These are phyloP conservation scores for Phortica variegata DNA, from an alignment of 1,140 invertebrate species.

Conservation along the genomic window DNA sequence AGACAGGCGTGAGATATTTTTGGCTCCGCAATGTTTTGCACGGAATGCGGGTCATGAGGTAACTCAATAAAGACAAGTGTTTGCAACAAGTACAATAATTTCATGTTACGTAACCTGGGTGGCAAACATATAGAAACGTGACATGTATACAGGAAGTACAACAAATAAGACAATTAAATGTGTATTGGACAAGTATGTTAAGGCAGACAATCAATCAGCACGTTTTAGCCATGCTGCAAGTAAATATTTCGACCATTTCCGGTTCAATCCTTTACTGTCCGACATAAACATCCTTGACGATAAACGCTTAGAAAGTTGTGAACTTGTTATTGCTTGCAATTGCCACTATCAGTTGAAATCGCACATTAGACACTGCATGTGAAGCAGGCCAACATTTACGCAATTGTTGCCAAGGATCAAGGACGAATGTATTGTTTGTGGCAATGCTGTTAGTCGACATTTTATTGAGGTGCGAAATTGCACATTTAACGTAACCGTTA, in stretches of 20 bases:
- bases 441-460: slow-evolving; percentile 8
- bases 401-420: slow-evolving; percentile 16
- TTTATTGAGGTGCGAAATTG: slow-evolving; percentile 51
- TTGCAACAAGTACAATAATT: slow-evolving; percentile 23
- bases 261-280: neutral
- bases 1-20: slow-evolving; percentile 41
- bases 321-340: slow-evolving; percentile 25
- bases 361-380: slow-evolving; percentile 36
- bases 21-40: too few species aligned
- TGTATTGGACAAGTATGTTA: too few species aligned
- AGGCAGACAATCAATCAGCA: too few species aligned
- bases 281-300: slow-evolving; percentile 30
- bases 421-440: slow-evolving; percentile 10
- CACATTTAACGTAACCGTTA: slow-evolving; percentile 43
- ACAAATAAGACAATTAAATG: too few species aligned
- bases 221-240: too few species aligned
- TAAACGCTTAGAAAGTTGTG: slow-evolving; percentile 12
- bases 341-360: slow-evolving; percentile 30
- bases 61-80: slow-evolving; percentile 23
- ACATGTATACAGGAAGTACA: slow-evolving; percentile 30
- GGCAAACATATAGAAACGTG: slow-evolving; percentile 31
- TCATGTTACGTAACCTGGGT: slow-evolving; percentile 38
- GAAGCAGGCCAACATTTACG: slow-evolving; percentile 34
- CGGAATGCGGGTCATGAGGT: slow-evolving; percentile 23
- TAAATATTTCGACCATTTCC: slow-evolving; percentile 35